Base-by-base conservation (phyloP, 2,888 invertebrate genomes). In the Crioceris asparagi region DNA sequence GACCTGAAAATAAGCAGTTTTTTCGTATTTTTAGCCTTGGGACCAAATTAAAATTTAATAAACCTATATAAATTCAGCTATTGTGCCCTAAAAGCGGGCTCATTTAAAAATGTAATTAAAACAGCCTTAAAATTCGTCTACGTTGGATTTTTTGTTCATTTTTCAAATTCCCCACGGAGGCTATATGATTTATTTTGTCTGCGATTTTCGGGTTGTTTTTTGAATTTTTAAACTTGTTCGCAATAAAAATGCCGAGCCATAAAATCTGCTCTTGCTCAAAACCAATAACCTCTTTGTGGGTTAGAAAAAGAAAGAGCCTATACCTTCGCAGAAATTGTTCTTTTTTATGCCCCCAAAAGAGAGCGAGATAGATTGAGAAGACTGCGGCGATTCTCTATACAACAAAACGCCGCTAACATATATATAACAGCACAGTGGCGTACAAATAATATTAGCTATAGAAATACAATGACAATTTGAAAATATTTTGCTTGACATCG, bases 151-250 rank as follows among this genome's bases (percentile, higher is more conserved):
- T 59, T 59, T 54, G 50, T 56, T 56, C 56, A 56, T 58, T 60
- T 60, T 58, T 58, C 55, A 57, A 59, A 60, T 59, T 58, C 59
- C 57, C 47, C 47, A 39, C 45, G 44, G 46, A 50, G 51, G 53
- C 56, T 60, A 60, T 62, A 64, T 64, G 64, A 64, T 64, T 64
- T 64, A 64, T 64, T 62, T 64, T 57, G 62, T 63, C 63, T 63
- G 62, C 58, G 57, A 57, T 60, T 61, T 62, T 60, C 60, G 52
- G n/a, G 59, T 62, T 52, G 61, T 62, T 62, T 63, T 62, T 64
- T 62, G 59, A 61, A 61, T 62, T 61, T 62, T 60, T 60, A 60
- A 63, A 63, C 60, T 61, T 57, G 62, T 60, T 56, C 56, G 59
- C 59, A 59, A 59, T 59, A 62, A 61, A 62, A 61, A 61, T 61